phyloP scores from a whole-genome alignment of 1,140 invertebrate genomes.

The Drosophila oshimai region DNA sequence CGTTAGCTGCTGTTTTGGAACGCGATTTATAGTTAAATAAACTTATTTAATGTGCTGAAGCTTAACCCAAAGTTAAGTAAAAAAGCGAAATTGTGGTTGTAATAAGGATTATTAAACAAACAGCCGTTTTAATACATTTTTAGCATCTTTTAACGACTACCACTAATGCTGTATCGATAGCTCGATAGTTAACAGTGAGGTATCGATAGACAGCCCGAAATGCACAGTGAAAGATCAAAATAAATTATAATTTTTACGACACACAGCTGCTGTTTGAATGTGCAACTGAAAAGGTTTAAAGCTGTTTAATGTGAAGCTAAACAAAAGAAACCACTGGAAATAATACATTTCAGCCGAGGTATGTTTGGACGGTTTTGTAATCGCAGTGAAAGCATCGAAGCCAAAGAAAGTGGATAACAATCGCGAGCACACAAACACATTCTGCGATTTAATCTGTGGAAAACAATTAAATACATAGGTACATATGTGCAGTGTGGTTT shows the following conservation, averaged over 20 bases:
- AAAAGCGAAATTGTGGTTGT: too few species aligned
- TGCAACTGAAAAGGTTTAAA: not conserved
- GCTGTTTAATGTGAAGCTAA: conserved; percentile 13
- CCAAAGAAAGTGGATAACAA: conserved; percentile 35
- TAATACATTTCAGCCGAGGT: not conserved
- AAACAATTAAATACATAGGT: conserved; percentile 35
- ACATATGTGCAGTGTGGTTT: not conserved
- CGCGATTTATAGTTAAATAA: too few species aligned
- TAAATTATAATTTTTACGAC: conserved; percentile 19
- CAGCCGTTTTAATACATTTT: too few species aligned
- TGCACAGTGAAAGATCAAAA: conserved; percentile 6
- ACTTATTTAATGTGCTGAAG: too few species aligned
- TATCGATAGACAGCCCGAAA: not conserved
- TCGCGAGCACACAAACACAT: not conserved
- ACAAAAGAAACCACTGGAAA: not conserved
- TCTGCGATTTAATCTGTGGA: conserved; percentile 8
- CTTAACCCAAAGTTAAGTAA: too few species aligned
- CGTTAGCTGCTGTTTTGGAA: not conserved
- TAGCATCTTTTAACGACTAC: not conserved
- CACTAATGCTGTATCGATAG: not conserved
- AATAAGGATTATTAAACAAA: too few species aligned
- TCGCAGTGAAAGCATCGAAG: conserved; percentile 16
- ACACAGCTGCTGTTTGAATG: conserved; percentile 7
- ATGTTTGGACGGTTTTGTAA: not conserved
- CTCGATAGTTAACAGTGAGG: not conserved